Conservation (phyloP, 2,888 invertebrate species). For the Bhutanitis thaidina region DNA sequence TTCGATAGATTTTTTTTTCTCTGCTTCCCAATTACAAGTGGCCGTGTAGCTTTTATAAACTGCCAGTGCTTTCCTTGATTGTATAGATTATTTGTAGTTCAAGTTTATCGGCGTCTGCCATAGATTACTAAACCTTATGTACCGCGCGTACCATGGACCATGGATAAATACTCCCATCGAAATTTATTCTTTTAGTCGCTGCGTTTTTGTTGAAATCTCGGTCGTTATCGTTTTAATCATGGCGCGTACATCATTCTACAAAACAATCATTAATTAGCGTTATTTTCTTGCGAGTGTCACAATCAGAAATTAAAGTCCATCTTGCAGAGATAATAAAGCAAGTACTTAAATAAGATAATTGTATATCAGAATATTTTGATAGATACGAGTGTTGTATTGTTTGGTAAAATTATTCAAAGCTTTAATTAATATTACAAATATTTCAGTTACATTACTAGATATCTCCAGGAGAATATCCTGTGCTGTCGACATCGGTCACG, state of each 20-base stretch:
- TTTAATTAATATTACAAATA: too few species aligned
- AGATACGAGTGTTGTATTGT: not conserved
- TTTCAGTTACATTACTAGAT: too few species aligned
- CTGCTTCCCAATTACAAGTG: not conserved
- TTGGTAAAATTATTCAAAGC: not conserved
- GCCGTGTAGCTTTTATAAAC: not conserved
- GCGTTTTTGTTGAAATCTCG: too few species aligned
- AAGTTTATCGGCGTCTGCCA: too few species aligned
- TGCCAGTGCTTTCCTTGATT: not conserved
- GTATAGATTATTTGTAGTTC: not conserved
- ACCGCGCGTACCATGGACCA: too few species aligned
- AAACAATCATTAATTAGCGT: not conserved
- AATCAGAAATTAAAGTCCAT: slow-evolving; percentile 9
- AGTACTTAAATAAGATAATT: not conserved
- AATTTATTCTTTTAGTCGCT: too few species aligned
- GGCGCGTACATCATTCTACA: not conserved
- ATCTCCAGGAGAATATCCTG: too few species aligned
- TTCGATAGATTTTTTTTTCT: slow-evolving; percentile 23
- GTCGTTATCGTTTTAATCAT: too few species aligned
- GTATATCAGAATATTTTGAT: slow-evolving; percentile 4
- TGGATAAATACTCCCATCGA: too few species aligned
- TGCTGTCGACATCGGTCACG: too few species aligned
- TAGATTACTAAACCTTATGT: too few species aligned
- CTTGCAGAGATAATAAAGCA: not conserved
- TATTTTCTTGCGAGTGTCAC: not conserved